Evolutionary conservation across 2,888 invertebrate species (phyloP), one percentile per base, ranked within the genome.

Genomic region (Helleia helle): DNA sequence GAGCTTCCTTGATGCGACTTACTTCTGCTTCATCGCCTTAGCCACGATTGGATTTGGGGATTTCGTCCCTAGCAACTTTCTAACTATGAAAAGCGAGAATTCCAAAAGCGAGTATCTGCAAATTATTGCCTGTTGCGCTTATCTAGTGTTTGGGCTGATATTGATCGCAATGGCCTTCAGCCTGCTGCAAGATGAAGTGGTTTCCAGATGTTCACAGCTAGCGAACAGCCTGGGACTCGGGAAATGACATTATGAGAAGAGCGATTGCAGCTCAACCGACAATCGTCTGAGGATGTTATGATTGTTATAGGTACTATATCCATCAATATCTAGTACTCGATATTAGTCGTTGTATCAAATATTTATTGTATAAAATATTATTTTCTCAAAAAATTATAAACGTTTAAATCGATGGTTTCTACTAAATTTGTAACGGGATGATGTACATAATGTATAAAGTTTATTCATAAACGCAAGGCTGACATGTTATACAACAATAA

Each of bases 81-180:
- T 77, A 3, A 76, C 77, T 6, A 66, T 79, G 2, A 85, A 84
- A 36, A 81, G 54, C 18, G 83, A 83, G 24, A 76, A 56, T 40
- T 69, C 81, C 0, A 81, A 58, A 61, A 83, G 75, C 57, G 89
- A 89, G 54, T 90, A 91, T 55, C 74, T 92, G 37, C 93, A 93
- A 63, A 85, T 93, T 65, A 89, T 93, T 46, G 92, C 92, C 34
- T 93, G 93, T 61, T 93, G 93, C 72, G 87, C 91, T 7, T 94
- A 94, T 66, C 77, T 94, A 49, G 87, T 94, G 47, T 84, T 93
- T 46, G 94, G 94, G 17, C 85, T 94, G 8, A 91, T 93, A 44
- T 81, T 94, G 43, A 91, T 94, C 57, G 93, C 94, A 6, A 94
- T 93, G 92, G 92, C 93, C 41, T 93, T 94, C 60, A 93, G 92